These are phyloP conservation scores for Cecidostiba fungosa DNA, from an alignment of 2,888 invertebrate genomes.

Conservation along the genomic window DNA sequence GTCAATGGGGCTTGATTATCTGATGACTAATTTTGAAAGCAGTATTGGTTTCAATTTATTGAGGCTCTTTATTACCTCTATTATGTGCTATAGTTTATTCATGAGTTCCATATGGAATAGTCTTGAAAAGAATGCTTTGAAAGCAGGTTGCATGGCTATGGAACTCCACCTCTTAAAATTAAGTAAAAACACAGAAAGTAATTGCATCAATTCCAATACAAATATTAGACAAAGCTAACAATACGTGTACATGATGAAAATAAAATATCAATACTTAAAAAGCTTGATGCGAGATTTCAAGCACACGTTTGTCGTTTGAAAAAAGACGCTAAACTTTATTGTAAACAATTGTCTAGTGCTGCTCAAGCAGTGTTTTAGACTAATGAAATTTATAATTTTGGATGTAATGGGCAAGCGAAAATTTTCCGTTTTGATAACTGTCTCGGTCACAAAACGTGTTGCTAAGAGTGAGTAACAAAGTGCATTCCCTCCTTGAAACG, in stretches of 20 bases:
- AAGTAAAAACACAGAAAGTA: conserved; percentile 66
- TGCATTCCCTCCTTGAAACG: background rate
- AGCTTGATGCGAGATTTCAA: background rate
- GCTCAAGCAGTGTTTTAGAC: background rate
- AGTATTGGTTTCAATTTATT: conserved; percentile 82
- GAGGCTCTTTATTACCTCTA: conserved; percentile 84
- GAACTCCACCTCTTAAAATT: conserved; percentile 81
- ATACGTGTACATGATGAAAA: background rate
- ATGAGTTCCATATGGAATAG: conserved; percentile 92
- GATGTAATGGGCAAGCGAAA: background rate
- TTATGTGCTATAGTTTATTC: conserved; percentile 86
- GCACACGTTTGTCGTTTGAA: background rate
- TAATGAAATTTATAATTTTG: background rate
- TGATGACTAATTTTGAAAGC: conserved; percentile 69
- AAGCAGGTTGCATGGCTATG: conserved; percentile 88
- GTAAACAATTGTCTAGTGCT: background rate
- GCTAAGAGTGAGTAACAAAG: background rate
- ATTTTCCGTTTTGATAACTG: background rate
- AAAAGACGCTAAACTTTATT: background rate
- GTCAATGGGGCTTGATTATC: conserved; percentile 74
- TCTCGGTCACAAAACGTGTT: background rate
- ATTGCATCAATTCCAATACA: conserved; percentile 40
- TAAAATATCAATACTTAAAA: background rate
- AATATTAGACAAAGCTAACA: background rate
- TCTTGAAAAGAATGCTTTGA: conserved; percentile 89